A percentile compares a stretch with the other conserved stretches of the same genome.
phyloP scores from a whole-genome alignment of 1,140 invertebrate species.

The Lordiphosa clarofinis region DNA sequence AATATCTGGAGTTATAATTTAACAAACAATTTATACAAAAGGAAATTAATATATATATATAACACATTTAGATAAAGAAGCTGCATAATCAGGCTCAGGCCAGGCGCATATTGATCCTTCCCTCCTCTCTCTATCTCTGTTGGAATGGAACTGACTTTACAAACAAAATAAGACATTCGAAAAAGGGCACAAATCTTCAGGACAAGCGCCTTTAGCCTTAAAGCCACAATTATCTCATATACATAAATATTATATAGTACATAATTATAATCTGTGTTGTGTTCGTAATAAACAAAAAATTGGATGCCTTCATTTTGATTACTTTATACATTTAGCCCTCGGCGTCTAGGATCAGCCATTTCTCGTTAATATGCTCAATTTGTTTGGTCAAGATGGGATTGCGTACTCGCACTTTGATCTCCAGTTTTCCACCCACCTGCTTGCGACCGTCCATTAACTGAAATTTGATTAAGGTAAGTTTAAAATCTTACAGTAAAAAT shows the following conservation, averaged over 20 bases:
- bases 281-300: constrained; percentile 35
- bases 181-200: constrained; percentile 49
- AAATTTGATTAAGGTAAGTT: constrained; percentile 41
- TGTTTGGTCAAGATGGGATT: constrained; percentile 95
- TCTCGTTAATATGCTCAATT: constrained; percentile 93
- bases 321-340: constrained; percentile 20
- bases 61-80: constrained; percentile 37
- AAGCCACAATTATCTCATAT: constrained; percentile 52
- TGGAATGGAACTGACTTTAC: constrained; percentile 58
- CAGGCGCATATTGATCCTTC: constrained; percentile 38
- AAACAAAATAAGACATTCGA: not conserved
- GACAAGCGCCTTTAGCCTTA: constrained; percentile 45
- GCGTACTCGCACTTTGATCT: constrained; percentile 93
- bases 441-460: constrained; percentile 95
- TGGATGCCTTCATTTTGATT: constrained; percentile 5
- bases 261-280: constrained; percentile 48
- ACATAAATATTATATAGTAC: constrained; percentile 47
- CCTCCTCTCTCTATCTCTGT: constrained; percentile 29
- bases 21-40: constrained; percentile 30
- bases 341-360: constrained; percentile 92
- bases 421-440: constrained; percentile 92
- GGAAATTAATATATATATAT: constrained; percentile 17
- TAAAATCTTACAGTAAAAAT: no score
- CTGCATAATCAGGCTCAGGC: constrained; percentile 67
- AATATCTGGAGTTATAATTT: constrained; percentile 71